Conservation (phyloP, 2,888 invertebrate genomes). For the Lochmaea crataegi region DNA sequence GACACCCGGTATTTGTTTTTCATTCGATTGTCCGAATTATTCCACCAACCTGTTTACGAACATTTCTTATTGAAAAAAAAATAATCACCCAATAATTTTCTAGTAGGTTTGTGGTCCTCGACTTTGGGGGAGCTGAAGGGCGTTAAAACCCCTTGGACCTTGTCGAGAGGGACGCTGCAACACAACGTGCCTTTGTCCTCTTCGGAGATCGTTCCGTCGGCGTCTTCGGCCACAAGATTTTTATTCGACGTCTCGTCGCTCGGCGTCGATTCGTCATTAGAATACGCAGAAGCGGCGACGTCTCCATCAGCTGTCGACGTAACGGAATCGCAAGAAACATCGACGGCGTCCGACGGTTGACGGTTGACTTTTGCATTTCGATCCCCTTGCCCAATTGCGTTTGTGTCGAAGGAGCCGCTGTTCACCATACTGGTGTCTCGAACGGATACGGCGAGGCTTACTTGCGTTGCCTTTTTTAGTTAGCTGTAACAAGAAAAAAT, state of each 20-base stretch:
- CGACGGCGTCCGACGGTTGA: constrained; percentile 51
- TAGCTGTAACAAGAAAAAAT: constrained; percentile 21
- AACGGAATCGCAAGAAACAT: constrained; percentile 24
- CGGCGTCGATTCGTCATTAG: constrained; percentile 54
- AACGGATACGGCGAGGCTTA: neutral
- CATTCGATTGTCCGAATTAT: no score
- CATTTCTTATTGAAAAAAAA: neutral
- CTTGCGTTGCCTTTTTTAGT: constrained; percentile 7
- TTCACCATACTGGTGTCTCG: constrained; percentile 58
- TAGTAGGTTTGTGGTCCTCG: constrained; percentile 45
- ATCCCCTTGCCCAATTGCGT: constrained; percentile 52
- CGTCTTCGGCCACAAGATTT: constrained; percentile 11
- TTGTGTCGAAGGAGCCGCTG: constrained; percentile 59
- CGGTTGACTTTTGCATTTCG: constrained; percentile 54
- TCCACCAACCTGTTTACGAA: no score
- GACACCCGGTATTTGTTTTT: no score
- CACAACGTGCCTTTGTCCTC: constrained; percentile 51
- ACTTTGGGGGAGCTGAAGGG: constrained; percentile 43
- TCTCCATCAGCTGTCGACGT: constrained; percentile 50
- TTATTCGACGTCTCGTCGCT: constrained; percentile 16
- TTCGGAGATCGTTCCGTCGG: neutral
- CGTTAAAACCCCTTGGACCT: constrained; percentile 56
- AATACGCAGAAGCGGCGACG: constrained; percentile 49
- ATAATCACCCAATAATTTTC: constrained; percentile 52
- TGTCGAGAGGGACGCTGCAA: constrained; percentile 63